These are phyloP conservation scores for Hippocampus barbouri DNA, from an alignment of 2,113 vertebrate species.

Conservation along the genomic window DNA sequence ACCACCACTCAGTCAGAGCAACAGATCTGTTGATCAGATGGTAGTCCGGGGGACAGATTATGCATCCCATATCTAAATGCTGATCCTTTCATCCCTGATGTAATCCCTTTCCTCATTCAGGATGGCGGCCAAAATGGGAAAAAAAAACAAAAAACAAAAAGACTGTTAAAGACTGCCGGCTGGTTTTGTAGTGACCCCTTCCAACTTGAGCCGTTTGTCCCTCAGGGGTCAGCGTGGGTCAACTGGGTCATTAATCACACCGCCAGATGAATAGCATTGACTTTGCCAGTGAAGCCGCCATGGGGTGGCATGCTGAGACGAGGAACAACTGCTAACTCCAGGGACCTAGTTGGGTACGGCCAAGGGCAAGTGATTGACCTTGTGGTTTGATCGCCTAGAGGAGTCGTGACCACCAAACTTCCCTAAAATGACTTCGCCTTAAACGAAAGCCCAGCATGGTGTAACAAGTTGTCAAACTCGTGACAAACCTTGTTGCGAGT, in stretches of 20 bases:
- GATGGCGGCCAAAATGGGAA: conserved; percentile 3
- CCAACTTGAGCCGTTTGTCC: conserved; percentile 22
- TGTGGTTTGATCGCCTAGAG: not conserved
- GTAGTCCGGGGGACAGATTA: conserved; percentile 28
- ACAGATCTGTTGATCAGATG: conserved; percentile 7
- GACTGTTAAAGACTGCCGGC: conserved; percentile 27
- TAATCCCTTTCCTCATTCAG: conserved; percentile 38
- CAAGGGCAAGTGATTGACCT: conserved; percentile 7
- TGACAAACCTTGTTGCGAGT: not conserved
- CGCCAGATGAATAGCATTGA: conserved; percentile 5
- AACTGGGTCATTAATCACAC: conserved; percentile 48
- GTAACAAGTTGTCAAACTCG: conserved; percentile 13
- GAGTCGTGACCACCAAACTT: conserved; percentile 5
- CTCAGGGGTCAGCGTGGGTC: conserved; percentile 46
- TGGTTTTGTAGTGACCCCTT: conserved; percentile 41
- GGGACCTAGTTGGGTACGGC: not conserved
- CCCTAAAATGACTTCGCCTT: not conserved
- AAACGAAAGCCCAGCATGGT: conserved; percentile 11
- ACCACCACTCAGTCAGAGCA: not conserved
- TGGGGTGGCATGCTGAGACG: not conserved
- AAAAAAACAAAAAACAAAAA: not conserved
- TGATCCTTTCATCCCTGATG: conserved; percentile 36
- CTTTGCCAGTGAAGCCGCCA: conserved; percentile 21
- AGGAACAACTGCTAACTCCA: conserved; percentile 1
- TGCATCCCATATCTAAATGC: conserved; percentile 35